Evolutionary conservation across 2,888 invertebrate genomes (phyloP).

Genomic region (Drosophila cyrtoloma): DNA sequence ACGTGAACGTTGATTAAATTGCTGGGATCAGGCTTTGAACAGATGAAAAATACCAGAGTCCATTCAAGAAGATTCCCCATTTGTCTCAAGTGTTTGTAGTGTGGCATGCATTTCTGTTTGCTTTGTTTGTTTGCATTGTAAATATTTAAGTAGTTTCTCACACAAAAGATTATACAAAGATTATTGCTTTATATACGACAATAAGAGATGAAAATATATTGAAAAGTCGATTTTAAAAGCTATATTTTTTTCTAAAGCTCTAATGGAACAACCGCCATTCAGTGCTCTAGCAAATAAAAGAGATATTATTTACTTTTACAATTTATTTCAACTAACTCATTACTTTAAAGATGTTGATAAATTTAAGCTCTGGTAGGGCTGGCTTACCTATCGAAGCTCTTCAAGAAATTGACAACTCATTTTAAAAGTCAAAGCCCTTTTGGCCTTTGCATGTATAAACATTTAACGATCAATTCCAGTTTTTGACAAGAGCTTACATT

Average conservation of each 20-base stretch:
- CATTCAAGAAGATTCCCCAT: conserved; percentile 18
- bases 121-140: background rate
- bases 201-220: background rate
- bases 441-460: background rate
- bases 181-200: background rate
- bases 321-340: background rate
- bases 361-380: background rate
- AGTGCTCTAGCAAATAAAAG: background rate
- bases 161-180: background rate
- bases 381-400: background rate
- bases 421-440: background rate
- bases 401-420: background rate
- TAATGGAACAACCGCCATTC: background rate
- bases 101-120: background rate
- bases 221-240: background rate
- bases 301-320: background rate
- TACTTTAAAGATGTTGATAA: background rate
- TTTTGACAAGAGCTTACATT: background rate
- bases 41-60: background rate
- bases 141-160: background rate
- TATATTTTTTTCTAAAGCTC: background rate
- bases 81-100: conserved; percentile 20
- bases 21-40: background rate
- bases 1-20: conserved; percentile 29
- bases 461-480: background rate